Percentiles rank a stretch among this genome's conserved stretches.
phyloP scores from a whole-genome alignment of 2,888 invertebrate genomes.

The Podabrus alpinus region DNA sequence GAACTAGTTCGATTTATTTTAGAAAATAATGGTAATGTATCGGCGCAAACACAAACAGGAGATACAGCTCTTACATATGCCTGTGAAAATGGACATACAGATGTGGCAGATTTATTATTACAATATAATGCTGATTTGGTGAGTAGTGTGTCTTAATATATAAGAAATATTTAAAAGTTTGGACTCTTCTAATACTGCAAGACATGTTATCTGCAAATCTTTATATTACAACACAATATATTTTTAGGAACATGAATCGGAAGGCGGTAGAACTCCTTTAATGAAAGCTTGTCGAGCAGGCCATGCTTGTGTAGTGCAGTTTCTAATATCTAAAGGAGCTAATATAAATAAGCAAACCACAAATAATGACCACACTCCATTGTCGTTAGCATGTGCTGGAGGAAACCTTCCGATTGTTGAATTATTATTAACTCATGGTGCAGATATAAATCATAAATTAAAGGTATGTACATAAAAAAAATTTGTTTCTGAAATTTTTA shows the following conservation, averaged over 20 bases:
- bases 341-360: conserved; percentile 88
- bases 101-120: conserved; percentile 90
- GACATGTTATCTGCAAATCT: background rate
- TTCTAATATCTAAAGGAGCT: conserved; percentile 86
- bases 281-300: conserved; percentile 99
- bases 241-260: conserved; percentile 87
- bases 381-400: conserved; percentile 95
- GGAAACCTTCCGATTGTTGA: conserved; percentile 95
- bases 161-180: background rate
- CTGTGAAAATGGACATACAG: conserved; percentile 98
- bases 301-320: conserved; percentile 94
- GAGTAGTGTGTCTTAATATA: conserved; percentile 36
- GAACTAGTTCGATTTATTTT: conserved; percentile 89
- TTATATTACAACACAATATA: background rate
- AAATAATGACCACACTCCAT: conserved; percentile 95
- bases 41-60: conserved; percentile 92
- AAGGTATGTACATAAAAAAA: conserved; percentile 69
- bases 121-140: conserved; percentile 87
- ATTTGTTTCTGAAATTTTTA: background rate
- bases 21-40: conserved; percentile 85
- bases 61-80: conserved; percentile 93
- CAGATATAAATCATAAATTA: conserved; percentile 94
- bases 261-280: conserved; percentile 94
- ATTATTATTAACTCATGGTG: conserved; percentile 85
- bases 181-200: too few species aligned